Conservation (phyloP, 53 echinoderm and acorn worm genomes). For the Crossaster papposus region DNA sequence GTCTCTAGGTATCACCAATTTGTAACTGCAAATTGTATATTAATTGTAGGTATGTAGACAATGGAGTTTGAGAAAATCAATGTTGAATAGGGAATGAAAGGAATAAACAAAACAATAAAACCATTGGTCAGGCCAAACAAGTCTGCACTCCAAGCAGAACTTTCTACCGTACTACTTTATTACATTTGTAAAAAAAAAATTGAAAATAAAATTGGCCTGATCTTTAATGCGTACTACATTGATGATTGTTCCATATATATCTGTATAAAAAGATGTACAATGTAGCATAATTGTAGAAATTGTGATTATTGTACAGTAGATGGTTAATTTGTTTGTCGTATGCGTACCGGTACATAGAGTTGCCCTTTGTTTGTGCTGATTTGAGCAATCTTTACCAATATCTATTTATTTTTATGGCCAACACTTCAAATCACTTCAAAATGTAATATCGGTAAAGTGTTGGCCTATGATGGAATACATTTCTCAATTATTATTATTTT, state of each 20-base stretch:
- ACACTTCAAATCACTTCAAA: slow-evolving; percentile 17
- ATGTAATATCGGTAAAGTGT: not conserved
- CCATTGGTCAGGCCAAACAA: not conserved
- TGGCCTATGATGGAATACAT: no score
- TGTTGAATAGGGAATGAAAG: not conserved
- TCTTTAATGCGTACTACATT: slow-evolving; percentile 21
- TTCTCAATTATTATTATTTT: no score
- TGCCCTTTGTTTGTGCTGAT: not conserved
- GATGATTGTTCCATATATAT: slow-evolving; percentile 23
- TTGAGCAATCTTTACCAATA: not conserved
- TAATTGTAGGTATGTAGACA: not conserved
- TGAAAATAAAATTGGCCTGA: not conserved
- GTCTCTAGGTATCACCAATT: not conserved
- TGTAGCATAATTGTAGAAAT: slow-evolving; percentile 22
- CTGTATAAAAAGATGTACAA: slow-evolving; percentile 26
- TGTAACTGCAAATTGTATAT: not conserved
- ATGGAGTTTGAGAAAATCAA: not conserved
- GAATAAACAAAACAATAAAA: not conserved
- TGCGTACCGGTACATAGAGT: not conserved
- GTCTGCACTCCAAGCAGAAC: not conserved
- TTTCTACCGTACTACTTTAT: not conserved
- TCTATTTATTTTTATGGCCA: not conserved
- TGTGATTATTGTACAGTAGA: not conserved
- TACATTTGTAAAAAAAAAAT: not conserved
- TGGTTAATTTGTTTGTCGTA: not conserved